Percentiles rank a stretch among this genome's conserved stretches.
These are phyloP conservation scores for Nothoprocta pentlandii DNA, from an alignment of 2,113 vertebrate species.

Conservation along the genomic window DNA sequence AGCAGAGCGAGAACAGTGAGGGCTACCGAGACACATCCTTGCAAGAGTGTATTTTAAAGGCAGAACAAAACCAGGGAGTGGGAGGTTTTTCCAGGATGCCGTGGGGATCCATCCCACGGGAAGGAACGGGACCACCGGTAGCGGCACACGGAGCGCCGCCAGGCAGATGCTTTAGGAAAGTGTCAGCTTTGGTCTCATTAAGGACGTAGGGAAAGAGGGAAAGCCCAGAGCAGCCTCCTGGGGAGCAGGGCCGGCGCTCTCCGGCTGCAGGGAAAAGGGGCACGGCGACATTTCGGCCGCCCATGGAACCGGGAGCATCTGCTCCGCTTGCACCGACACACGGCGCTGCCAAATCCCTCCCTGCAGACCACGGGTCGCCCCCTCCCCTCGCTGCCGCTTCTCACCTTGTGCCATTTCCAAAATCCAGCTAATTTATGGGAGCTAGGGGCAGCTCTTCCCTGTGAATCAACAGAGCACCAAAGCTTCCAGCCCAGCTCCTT, in stretches of 20 bases:
- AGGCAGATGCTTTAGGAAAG: background rate
- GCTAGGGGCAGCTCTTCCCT: background rate
- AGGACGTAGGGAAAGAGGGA: background rate
- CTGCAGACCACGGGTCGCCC: fast-evolving
- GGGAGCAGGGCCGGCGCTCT: background rate
- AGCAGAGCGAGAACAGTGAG: background rate
- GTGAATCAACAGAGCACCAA: background rate
- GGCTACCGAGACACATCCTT: background rate
- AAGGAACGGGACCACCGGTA: background rate
- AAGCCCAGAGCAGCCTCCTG: background rate
- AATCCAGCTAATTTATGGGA: background rate
- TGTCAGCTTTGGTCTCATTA: background rate
- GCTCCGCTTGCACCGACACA: background rate
- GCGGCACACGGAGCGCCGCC: fast-evolving
- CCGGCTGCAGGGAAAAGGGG: background rate
- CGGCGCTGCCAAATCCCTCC: background rate
- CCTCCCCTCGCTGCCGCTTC: background rate
- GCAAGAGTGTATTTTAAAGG: background rate
- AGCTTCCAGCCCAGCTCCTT: background rate
- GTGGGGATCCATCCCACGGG: fast-evolving
- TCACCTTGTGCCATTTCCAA: background rate
- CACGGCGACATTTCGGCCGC: fast-evolving
- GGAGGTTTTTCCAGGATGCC: background rate
- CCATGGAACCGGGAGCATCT: background rate
- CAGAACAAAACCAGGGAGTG: too few species aligned